Evolutionary conservation across 2,888 invertebrate genomes (phyloP), one percentile per base, ranked within the genome.

Genomic region (Dynastes grantii): DNA sequence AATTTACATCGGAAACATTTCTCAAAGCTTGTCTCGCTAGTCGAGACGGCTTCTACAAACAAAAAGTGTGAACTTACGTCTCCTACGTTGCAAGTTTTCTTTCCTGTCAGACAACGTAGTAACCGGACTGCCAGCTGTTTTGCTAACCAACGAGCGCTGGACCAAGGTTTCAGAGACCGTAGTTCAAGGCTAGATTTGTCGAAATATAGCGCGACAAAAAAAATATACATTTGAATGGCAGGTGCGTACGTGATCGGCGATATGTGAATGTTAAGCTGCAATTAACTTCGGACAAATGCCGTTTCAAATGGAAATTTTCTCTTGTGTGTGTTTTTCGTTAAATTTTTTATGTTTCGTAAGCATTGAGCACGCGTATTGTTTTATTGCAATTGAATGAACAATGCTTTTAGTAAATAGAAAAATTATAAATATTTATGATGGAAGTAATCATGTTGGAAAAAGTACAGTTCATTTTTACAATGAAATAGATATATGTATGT

Each of bases 141-240:
- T n/a, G 53, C 53, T 11, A 53, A n/a, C 11, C 53, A 11, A 53
- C 8, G 6, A 27, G 22, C 22, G 27, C 32, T 13, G 63, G 29
- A 29, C 32, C 63, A 63, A 63, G 63, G 63, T 63, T 13, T 63
- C 29, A 5, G 5, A 22, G 63, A 63, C 27, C 63, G 29, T 29
- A 63, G 63, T 63, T 63, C 63, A 63, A 63, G 63, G 63, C 29
- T 29, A 63, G 22, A 16, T 53, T 55, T 4, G 49, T n/a, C 22
- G 73, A 53, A 51, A 51, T 16, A 76, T 51, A 3, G n/a, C 55
- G 55, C 55, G 55, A 55, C n/a, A 16, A 2, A 16, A 22, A 55
- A 55, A 55, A n/a, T n/a, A 55, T 55, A 55, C 55, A 8, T 55
- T n/a, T 22, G 55, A 55, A 55, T 55, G 16, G 22, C 6, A 5